Base-by-base conservation (phyloP, 2,888 invertebrate species). In the Sarcophaga carnaria region DNA sequence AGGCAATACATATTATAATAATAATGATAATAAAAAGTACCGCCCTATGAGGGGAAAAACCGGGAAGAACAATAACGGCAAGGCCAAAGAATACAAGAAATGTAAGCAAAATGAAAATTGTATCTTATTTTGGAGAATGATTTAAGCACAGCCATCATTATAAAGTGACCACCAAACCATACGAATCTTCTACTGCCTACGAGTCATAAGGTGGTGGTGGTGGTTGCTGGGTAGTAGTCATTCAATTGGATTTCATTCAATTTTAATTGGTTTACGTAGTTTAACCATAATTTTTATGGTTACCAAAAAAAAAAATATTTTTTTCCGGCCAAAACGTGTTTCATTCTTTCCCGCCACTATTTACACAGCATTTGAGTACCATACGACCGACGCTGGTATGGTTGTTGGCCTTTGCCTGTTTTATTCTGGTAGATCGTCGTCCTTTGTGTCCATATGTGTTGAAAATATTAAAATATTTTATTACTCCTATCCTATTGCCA, bases 231-330 rank as follows among this genome's bases (percentile, higher is more conserved):
- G 6, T 37, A 8, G 66, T 37, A 22, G 1, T 8, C 25, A 59
- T 64, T 45, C 62, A 82, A 54, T 54, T 54, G 49, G 71, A 82
- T 87, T 80, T 84, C 81, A 70, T 84, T 66, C 76, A 84, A 87
- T 82, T 87, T 87, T 87, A 87, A 87, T 87, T 87, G 87, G 87
- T 84, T 87, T 87, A 84, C 87, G 84, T 87, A 87, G 78, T 87
- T 84, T 84, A 84, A 87, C 84, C 87, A 87, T 87, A 84, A 84
- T 87, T 87, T 87, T 82, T 79, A 84, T 81, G 66, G 71, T 71
- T 45, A 67, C 64, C n/a, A 47, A 37, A 37, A 79, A 66, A 66
- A 20, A 59, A 49, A 37, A 37, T 0, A 10, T 27, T 54, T 27
- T 60, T 63, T 47, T 76, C 67, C 71, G 17, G 62, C 66, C 75